Evolutionary conservation across 1,140 invertebrate genomes (phyloP).

Genomic region (Cyphomyrmex costatus): DNA sequence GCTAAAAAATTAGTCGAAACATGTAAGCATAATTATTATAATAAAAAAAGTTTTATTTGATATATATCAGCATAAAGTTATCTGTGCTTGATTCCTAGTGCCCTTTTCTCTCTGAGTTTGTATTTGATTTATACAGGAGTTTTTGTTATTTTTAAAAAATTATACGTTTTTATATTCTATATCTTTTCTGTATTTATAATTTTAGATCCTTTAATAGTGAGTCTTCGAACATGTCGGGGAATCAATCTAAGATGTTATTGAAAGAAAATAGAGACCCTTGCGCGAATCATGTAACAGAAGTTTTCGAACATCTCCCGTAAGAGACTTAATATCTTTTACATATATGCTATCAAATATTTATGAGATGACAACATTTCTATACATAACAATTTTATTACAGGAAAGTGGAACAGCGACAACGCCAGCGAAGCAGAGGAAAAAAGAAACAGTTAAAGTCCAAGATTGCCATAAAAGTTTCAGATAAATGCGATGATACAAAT

Average conservation of each 20-base stretch:
- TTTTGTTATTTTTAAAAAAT: too few species aligned
- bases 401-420: background rate
- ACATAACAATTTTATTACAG: conserved; percentile 25
- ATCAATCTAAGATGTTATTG: background rate
- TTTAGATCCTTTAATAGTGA: background rate
- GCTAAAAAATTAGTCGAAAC: too few species aligned
- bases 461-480: background rate
- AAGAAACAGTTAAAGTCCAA: background rate
- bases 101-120: too few species aligned
- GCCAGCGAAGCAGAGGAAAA: background rate
- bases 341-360: background rate
- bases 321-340: conserved; percentile 2
- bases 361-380: background rate
- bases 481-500: background rate
- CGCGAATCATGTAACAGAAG: background rate
- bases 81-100: too few species aligned
- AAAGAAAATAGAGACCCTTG: conserved; percentile 45
- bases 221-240: background rate
- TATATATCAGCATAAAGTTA: too few species aligned
- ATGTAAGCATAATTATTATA: too few species aligned
- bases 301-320: conserved; percentile 14
- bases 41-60: too few species aligned
- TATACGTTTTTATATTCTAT: background rate
- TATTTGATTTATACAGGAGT: too few species aligned
- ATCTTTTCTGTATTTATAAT: background rate